Evolutionary conservation across 2,888 invertebrate genomes (phyloP).

Genomic region (Xestia c-nigrum): DNA sequence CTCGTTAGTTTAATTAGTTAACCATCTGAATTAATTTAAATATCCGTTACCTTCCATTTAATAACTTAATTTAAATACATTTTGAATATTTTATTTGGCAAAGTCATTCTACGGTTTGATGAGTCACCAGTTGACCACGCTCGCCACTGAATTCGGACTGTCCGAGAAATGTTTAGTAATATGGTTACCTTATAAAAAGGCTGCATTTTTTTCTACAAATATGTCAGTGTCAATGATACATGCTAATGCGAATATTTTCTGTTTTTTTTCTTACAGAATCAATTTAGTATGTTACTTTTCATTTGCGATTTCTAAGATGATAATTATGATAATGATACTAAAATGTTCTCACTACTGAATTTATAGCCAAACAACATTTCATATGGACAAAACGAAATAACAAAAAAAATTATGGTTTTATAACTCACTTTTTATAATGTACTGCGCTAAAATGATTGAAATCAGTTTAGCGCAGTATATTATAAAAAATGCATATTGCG

Average conservation of each 20-base stretch:
- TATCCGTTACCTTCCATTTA: conserved; percentile 16
- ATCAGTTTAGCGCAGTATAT: not conserved
- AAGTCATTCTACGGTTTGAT: not conserved
- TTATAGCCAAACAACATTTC: not conserved
- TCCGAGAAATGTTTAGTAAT: conserved; percentile 38
- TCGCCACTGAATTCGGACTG: conserved; percentile 33
- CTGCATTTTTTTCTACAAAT: conserved; percentile 41
- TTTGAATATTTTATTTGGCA: not conserved
- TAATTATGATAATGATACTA: not conserved
- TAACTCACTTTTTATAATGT: too few species aligned
- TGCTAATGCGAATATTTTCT: conserved; percentile 14
- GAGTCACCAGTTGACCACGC: conserved; percentile 28
- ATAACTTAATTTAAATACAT: conserved; percentile 25
- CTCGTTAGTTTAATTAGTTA: conserved; percentile 7
- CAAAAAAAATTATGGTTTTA: not conserved
- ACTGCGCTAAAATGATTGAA: too few species aligned
- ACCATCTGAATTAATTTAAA: conserved; percentile 16
- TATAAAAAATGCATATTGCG: conserved; percentile 7
- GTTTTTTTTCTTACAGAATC: not conserved
- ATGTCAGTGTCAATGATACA: conserved; percentile 23
- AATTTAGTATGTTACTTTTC: conserved; percentile 10
- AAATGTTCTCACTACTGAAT: not conserved
- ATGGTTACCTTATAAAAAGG: conserved; percentile 55
- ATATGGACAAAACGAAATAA: not conserved
- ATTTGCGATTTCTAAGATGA: not conserved